Evolutionary conservation across 2,888 invertebrate genomes (phyloP).

Genomic region (Odontomyia ornata): DNA sequence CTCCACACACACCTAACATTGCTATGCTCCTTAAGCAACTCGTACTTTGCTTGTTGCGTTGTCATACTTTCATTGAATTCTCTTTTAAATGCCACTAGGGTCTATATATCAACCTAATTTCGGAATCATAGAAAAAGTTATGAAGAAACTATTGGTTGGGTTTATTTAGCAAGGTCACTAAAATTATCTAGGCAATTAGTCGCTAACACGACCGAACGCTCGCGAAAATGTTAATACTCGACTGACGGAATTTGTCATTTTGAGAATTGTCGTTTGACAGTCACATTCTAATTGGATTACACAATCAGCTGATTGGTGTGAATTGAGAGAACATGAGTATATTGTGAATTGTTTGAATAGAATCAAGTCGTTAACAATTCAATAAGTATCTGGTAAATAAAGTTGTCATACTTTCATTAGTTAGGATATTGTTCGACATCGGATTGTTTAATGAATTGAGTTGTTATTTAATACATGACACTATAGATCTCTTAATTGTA

Average conservation of each 20-base stretch:
- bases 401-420: too few relatives aligned
- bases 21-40: slow-evolving; percentile 45
- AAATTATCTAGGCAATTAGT: not conserved
- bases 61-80: slow-evolving; percentile 44
- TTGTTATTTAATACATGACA: too few relatives aligned
- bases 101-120: slow-evolving; percentile 21
- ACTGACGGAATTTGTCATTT: slow-evolving; percentile 38
- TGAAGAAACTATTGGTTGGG: not conserved
- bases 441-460: too few relatives aligned
- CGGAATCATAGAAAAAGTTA: not conserved
- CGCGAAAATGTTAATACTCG: slow-evolving; percentile 1
- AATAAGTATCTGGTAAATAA: too few relatives aligned
- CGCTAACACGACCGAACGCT: not conserved
- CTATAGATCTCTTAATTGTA: too few relatives aligned
- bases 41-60: slow-evolving; percentile 49
- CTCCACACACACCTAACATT: slow-evolving; percentile 29
- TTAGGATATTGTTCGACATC: too few relatives aligned
- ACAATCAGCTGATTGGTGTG: slow-evolving; percentile 13
- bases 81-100: not conserved
- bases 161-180: slow-evolving; percentile 10
- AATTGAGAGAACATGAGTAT: not conserved
- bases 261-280: not conserved
- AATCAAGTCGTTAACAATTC: too few relatives aligned
- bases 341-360: slow-evolving; percentile 1
- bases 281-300: not conserved